Evolutionary conservation across 2,113 vertebrate species (phyloP), one percentile per base, ranked within the genome.

Genomic region (Morone saxatilis): DNA sequence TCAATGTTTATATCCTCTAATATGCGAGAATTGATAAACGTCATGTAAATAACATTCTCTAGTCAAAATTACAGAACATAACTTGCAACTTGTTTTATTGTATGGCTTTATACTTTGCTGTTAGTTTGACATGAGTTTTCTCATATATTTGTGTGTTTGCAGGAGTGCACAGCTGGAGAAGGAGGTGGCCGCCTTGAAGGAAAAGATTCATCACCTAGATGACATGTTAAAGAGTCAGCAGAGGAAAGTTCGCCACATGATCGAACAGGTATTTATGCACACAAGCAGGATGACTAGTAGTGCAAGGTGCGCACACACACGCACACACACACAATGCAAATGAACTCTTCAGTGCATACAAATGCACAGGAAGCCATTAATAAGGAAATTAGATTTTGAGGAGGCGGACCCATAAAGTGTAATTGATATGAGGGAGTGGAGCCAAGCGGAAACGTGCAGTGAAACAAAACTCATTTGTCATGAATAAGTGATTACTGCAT

Each of bases 221-320:
- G 97, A 99, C 92, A 98, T 99, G 98, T 85, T 97, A 1, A 98
- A 97, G 84, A 96, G 97, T 88, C 97, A 98, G 83, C 98, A 99
- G 80, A 96, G 97, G 83, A 99, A 98, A 92, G 96, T 98, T n/a
- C 95, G 97, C 40, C 96, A 97, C 71, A 99, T 98, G 97, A 99
- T 98, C 0, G 97, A 98, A 89, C 97, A 99, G 97, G 98, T 98
- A 71, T 68, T 80, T 20, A 62, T 12, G 22, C 66, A 60, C 66
- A 59, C 57, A 68, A 57, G 41, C 61, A 57, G 36, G 20, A 7
- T 48, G 4, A 20, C 50, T 43, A 7, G 7, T 6, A 51, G n/a
- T 60, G 31, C 36, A 65, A 43, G 14, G 19, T n/a, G 25, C 45
- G 17, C 68, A 50, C 38, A 68, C 22, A 70, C 43, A 62, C 25